phyloP scores from a whole-genome alignment of 2,113 vertebrate genomes.

The Promerops cafer region DNA sequence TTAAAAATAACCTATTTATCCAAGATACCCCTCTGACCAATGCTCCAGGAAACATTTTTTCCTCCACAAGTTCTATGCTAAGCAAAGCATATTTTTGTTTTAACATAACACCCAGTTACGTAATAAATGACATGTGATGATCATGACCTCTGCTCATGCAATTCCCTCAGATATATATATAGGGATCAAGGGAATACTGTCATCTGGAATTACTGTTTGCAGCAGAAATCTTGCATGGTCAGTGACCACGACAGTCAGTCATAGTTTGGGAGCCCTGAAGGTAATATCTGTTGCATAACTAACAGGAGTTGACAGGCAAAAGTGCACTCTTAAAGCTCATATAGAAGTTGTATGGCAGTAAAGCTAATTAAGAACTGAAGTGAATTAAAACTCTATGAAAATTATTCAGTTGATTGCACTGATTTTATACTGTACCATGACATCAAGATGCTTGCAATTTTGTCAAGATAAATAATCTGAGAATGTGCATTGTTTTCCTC shows the following conservation, averaged over 20 bases:
- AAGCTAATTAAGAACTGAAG: conserved; percentile 36
- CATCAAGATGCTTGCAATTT: not conserved
- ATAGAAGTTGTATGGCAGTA: not conserved
- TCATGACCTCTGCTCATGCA: conserved; percentile 60
- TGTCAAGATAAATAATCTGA: not conserved
- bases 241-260: conserved; percentile 18
- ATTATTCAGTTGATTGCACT: not conserved
- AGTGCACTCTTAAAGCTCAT: conserved; percentile 56
- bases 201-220: conserved; percentile 71
- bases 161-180: conserved; percentile 46
- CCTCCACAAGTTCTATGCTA: not conserved
- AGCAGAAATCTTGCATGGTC: conserved; percentile 59
- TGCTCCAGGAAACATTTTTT: not conserved
- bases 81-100: conserved; percentile 17
- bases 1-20: not conserved
- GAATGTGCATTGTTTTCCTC: not conserved
- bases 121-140: conserved; percentile 55
- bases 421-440: not conserved
- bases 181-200: conserved; percentile 66
- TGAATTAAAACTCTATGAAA: conserved; percentile 2
- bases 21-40: not conserved
- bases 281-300: conserved; percentile 52
- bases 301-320: conserved; percentile 65
- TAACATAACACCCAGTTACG: conserved; percentile 26
- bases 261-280: conserved; percentile 61